A percentile compares a stretch with the other conserved stretches of the same genome.
These are phyloP conservation scores for Cyaniris semiargus DNA, from an alignment of 2,888 invertebrate species.

Conservation along the genomic window DNA sequence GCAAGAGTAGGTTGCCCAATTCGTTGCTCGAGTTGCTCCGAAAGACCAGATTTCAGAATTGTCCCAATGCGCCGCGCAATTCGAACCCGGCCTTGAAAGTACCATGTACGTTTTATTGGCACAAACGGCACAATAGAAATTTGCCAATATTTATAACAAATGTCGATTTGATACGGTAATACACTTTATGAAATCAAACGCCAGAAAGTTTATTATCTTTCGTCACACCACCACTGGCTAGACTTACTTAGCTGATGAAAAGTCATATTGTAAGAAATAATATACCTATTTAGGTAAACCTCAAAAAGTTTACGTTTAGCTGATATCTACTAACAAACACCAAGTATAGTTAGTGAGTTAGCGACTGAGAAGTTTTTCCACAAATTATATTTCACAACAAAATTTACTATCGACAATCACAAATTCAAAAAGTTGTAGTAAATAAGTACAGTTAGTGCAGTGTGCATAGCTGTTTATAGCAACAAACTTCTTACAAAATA, in stretches of 20 bases:
- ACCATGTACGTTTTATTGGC: conserved; percentile 31
- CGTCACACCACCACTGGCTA: neutral
- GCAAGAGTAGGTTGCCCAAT: conserved; percentile 71
- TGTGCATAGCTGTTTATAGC: neutral
- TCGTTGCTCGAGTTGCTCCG: conserved; percentile 62
- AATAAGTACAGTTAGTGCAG: neutral
- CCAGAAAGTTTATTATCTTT: conserved; percentile 2
- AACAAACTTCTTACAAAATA: neutral
- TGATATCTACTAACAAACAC: too few relatives aligned
- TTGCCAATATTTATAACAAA: conserved; percentile 19
- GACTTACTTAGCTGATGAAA: neutral
- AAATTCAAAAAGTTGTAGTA: too few relatives aligned
- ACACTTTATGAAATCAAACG: conserved; percentile 13
- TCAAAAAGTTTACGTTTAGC: too few relatives aligned
- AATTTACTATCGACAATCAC: too few relatives aligned
- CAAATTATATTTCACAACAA: too few relatives aligned
- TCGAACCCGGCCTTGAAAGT: conserved; percentile 30
- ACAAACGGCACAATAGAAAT: conserved; percentile 24
- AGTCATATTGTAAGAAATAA: neutral
- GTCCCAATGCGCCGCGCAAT: conserved; percentile 34
- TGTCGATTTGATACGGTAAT: conserved; percentile 22
- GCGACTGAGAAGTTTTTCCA: too few relatives aligned
- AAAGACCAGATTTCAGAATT: conserved; percentile 47
- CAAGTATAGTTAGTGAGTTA: too few relatives aligned
- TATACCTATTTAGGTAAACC: too few relatives aligned